Evolutionary conservation across 2,888 invertebrate species (phyloP), one percentile per base, ranked within the genome.

Genomic region (Nomada hirtipes): DNA sequence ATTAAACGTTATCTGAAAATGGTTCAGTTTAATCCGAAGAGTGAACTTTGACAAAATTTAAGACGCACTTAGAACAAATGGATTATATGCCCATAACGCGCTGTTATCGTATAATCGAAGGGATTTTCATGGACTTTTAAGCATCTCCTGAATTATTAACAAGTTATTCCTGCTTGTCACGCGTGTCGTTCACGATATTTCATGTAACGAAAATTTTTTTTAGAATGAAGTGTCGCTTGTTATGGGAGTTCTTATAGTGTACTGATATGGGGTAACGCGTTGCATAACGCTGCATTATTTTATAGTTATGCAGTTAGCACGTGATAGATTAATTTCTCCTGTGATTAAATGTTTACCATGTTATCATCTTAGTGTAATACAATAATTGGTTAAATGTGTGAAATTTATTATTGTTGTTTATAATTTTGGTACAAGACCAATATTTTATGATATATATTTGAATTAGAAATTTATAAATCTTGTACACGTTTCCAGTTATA

Each of bases 1-100:
- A 18, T 64, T 52, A 29, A 53, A 36, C 61, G 61, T 64, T 50
- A 18, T 64, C 18, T n/a, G n/a, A 52, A 67, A 67, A 7, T 10
- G 36, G 18, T 65, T 65, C 50, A 50, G 50, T 65, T 65, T 60
- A 60, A 60, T 50, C 29, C 13, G 29, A 52, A 36, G 9, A 0
- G 20, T 18, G 26, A 52, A 67, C 20, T 36, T 36, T 20, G 15
- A 0, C 13, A 23, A 67, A 11, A 67, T 52, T 67, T 50, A 11
- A 11, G 10, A 18, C 9, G n/a, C n/a, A n/a, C 2, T 52, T 20
- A 11, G 13, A 15, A 20, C 47, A 47, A 1, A 13, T 52, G 18
- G 20, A 29, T 52, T 18, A 64, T 4, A 15, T 2, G 18, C 10
- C 23, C 26, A 11, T 47, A 26, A 10, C 4, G 18, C 18, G 18